Conservation (phyloP, 2,888 invertebrate genomes). For the Lycaena phlaeas region DNA sequence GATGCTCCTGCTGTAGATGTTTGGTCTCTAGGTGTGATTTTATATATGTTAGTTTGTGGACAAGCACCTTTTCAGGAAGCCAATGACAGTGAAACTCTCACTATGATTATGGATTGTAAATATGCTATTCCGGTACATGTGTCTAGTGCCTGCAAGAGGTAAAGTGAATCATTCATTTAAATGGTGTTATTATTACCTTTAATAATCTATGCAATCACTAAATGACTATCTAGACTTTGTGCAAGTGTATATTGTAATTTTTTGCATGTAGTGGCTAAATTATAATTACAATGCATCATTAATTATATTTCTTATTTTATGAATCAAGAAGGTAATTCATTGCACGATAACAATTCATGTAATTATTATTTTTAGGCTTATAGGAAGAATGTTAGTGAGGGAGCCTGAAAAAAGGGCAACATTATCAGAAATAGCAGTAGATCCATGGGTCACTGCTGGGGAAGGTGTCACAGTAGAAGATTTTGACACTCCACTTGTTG, state of each 20-base stretch:
- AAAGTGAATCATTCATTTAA: constrained; percentile 7
- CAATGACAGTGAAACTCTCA: constrained; percentile 98
- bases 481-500: constrained; percentile 84
- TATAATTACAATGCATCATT: too few relatives aligned
- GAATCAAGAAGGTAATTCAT: too few relatives aligned
- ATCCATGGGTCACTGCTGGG: constrained; percentile 85
- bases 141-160: constrained; percentile 88
- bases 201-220: too few relatives aligned
- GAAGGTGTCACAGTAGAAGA: constrained; percentile 71
- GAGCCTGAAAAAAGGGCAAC: constrained; percentile 94
- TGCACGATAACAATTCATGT: constrained; percentile 2
- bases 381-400: constrained; percentile 92
- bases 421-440: constrained; percentile 88
- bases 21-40: constrained; percentile 98
- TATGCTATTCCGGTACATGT: constrained; percentile 93
- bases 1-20: constrained; percentile 99
- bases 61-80: constrained; percentile 99
- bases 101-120: constrained; percentile 99
- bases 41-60: constrained; percentile 98
- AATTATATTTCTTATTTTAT: too few relatives aligned
- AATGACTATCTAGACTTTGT: too few relatives aligned
- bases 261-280: too few relatives aligned
- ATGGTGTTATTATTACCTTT: background rate
- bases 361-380: constrained; percentile 75
- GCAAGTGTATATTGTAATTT: too few relatives aligned